Base-by-base conservation (phyloP, 1,140 invertebrate genomes). In the Nilaparvata lugens region DNA sequence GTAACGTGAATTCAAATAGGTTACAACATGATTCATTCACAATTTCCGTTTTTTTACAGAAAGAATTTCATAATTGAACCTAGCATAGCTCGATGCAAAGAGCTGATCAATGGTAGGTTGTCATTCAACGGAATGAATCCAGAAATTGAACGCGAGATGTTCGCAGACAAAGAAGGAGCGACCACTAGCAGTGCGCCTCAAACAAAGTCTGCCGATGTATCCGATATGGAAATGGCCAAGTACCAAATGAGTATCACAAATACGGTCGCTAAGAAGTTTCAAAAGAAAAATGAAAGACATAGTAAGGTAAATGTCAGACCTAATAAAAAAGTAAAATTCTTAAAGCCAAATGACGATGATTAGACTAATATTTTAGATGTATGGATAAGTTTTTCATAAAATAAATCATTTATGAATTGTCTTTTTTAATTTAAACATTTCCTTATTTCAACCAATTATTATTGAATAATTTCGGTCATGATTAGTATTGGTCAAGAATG, bases 61-160 rank as follows among this genome's bases (percentile, higher is more conserved):
- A 86, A 83, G 9, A 83, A 84, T 69, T 90, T 79, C 67, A 77
- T 89, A 23, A 79, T 87, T 38, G 87, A 93, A 75, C 79, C 83
- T 2, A 93, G 90, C 73, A 89, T 84, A 71, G 74, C 81, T 9
- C 80, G 81, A 58, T 91, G 88, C 69, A 86, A 89, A 70, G 76
- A 84, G 62, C 75, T 95, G 9, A 76, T 83, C 13, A 88, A 88
- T 69, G 92, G 92, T 5, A 77, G 92, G 66, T 74, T 92, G 48
- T 94, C 91, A 61, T 95, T 84, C 73, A 83, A 85, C 66, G 92
- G 92, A 11, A 91, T 91, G 81, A 95, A 95, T 76, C 88, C 88
- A 40, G 88, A 89, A 74, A 82, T 95, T 63, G 92, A 95, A 71
- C 81, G 80, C 60, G 61, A 88, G 6, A 83, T 90, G 81, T 70